Conservation (phyloP, 2,113 vertebrate species). For the Anguilla japonica region DNA sequence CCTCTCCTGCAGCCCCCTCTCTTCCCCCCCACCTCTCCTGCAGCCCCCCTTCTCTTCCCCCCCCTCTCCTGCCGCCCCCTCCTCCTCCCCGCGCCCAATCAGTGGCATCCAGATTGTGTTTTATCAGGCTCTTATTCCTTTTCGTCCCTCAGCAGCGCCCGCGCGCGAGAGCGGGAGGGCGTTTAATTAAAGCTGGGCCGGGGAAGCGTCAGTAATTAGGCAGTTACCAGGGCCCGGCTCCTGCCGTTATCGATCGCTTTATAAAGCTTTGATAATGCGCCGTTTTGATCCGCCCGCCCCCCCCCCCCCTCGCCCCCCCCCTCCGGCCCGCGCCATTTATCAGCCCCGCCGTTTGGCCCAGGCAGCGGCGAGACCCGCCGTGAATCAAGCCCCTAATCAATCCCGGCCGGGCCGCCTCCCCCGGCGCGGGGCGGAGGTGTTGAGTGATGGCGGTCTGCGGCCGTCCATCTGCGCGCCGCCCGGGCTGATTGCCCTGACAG, state of each 20-base stretch:
- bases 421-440: constrained; percentile 8
- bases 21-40: too few species aligned
- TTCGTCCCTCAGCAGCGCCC: not conserved
- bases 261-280: constrained; percentile 21
- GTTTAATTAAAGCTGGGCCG: not conserved
- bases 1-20: too few species aligned
- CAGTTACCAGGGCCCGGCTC: not conserved
- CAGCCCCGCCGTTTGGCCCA: not conserved
- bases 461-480: not conserved
- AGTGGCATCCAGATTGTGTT: not conserved
- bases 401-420: not conserved
- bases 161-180: too few species aligned
- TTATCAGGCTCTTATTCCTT: not conserved
- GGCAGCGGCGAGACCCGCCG: not conserved
- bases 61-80: too few species aligned
- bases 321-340: constrained; percentile 12
- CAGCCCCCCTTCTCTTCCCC: too few species aligned
- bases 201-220: constrained; percentile 6
- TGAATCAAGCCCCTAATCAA: constrained; percentile 43
- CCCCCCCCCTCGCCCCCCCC: not conserved
- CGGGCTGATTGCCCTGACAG: constrained; percentile 26
- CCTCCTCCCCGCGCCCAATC: not conserved
- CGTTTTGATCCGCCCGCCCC: not conserved
- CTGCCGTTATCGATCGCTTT: constrained; percentile 19
- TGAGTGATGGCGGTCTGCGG: constrained; percentile 25